A percentile compares a stretch with the other conserved stretches of the same genome.
These are phyloP conservation scores for Tricholauxania praeusta DNA, from an alignment of 2,888 invertebrate species.

Conservation along the genomic window DNA sequence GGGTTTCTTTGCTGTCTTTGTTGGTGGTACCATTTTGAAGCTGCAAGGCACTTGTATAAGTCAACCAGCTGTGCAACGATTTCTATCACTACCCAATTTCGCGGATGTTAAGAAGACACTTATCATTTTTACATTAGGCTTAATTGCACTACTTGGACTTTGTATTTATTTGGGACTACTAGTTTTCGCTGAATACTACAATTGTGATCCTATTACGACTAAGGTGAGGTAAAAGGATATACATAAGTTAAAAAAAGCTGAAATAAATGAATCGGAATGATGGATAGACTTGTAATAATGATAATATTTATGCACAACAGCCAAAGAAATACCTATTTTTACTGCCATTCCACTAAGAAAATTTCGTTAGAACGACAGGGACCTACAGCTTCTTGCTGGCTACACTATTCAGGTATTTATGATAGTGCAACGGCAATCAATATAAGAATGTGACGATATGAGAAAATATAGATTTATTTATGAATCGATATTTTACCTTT, in stretches of 20 bases:
- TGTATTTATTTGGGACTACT: constrained; percentile 80
- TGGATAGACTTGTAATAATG: too few relatives aligned
- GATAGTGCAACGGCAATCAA: too few relatives aligned
- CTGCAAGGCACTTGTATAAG: constrained; percentile 80
- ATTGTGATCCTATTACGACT: constrained; percentile 83
- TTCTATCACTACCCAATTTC: constrained; percentile 78
- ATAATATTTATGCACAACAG: too few relatives aligned
- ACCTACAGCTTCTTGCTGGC: too few relatives aligned
- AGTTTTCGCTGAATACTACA: constrained; percentile 79
- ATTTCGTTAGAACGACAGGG: too few relatives aligned
- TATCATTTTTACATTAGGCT: constrained; percentile 74
- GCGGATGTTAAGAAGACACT: constrained; percentile 77
- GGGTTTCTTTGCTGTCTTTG: constrained; percentile 79
- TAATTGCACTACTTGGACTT: constrained; percentile 72
- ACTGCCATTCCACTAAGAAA: too few relatives aligned
- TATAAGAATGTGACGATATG: too few relatives aligned
- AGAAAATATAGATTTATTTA: too few relatives aligned
- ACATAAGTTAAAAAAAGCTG: not conserved
- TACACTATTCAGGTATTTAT: too few relatives aligned
- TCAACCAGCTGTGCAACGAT: constrained; percentile 87
- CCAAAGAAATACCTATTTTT: too few relatives aligned
- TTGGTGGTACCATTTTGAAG: constrained; percentile 82
- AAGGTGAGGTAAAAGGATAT: constrained; percentile 69
- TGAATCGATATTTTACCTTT: too few relatives aligned
- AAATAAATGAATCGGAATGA: too few relatives aligned